Conservation (phyloP, 2,797 vertebrate species). For the Pseudotriccus pelzelni region DNA sequence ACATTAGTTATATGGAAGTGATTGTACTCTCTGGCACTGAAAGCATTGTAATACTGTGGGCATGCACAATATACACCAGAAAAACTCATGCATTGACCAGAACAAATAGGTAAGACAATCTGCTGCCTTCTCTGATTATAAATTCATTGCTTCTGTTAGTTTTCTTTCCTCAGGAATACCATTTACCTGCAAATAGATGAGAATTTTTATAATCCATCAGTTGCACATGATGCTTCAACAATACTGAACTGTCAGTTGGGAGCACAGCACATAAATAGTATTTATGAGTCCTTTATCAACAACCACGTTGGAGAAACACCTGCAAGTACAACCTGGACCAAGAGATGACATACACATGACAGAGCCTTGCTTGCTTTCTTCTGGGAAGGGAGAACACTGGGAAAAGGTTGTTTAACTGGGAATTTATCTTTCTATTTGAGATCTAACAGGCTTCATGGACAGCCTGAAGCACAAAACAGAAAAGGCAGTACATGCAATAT, state of each 20-base stretch:
- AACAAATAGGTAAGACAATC: background rate
- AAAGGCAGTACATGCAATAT: background rate
- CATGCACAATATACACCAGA: slow-evolving; percentile 71
- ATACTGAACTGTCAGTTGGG: background rate
- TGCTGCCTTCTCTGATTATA: slow-evolving; percentile 77
- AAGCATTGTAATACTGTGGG: slow-evolving; percentile 42
- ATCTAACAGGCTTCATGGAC: background rate
- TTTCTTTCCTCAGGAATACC: slow-evolving; percentile 99
- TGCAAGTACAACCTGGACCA: background rate
- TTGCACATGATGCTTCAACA: background rate
- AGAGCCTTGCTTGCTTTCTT: background rate
- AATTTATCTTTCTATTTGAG: background rate
- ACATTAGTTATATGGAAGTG: slow-evolving; percentile 67
- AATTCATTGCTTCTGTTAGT: slow-evolving; percentile 91
- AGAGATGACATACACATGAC: accelerated
- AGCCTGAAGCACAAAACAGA: background rate
- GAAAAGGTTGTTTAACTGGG: background rate
- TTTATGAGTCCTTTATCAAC: background rate
- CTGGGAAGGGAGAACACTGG: background rate
- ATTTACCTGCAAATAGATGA: slow-evolving; percentile 88
- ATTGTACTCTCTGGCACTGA: slow-evolving; percentile 63
- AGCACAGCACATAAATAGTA: background rate
- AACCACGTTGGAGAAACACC: background rate
- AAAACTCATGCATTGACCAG: slow-evolving; percentile 66
- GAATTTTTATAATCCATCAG: background rate